Base-by-base conservation (phyloP, 2,888 invertebrate species). In the Polyploca ridens region DNA sequence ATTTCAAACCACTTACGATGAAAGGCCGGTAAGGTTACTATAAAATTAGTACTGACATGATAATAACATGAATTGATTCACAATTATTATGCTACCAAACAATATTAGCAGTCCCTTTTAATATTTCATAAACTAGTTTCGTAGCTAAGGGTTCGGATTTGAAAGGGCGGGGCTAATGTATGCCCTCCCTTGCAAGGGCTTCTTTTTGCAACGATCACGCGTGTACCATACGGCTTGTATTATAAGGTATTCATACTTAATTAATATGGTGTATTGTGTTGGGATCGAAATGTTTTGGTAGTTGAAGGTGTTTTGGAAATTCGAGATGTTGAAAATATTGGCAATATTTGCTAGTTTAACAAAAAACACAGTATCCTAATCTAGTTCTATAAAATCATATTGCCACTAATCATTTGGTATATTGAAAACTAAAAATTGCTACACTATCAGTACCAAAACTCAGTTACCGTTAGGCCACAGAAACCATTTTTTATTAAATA, bases 191-290 rank as follows among this genome's bases (percentile, higher is more conserved):
- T 74, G 69, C 58, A 66, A 76, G 80, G 83, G 79, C 70, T 82
- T 81, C 77, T 77, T 81, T 82, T 80, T 69, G 68, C 79, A 84
- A 81, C 73, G 80, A 87, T 86, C 90, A 88, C 88, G 88, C 86
- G 90, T 77, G 73, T 75, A 85, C 83, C 93, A 90, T 91, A 92
- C 88, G 91, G 92, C 84, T 79, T 86, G 81, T 87, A 92, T 93
- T 93, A 92, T 82, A 82, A 88, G 83, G 90, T 87, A 90, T 93
- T 93, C 93, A 92, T 93, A 90, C 88, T 91, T 93, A 93, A 93
- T 93, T 93, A 93, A 91, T 90, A 86, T 83, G 82, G 79, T 83
- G 77, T 72, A 66, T 65, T 81, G 65, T 81, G 66, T 68, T 58
- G 64, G 68, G 77, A 71, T 68, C 72, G 58, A 74, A 69, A 33